Base-by-base conservation (phyloP, 2,888 invertebrate species). In the Zaprionus bogoriensis region DNA sequence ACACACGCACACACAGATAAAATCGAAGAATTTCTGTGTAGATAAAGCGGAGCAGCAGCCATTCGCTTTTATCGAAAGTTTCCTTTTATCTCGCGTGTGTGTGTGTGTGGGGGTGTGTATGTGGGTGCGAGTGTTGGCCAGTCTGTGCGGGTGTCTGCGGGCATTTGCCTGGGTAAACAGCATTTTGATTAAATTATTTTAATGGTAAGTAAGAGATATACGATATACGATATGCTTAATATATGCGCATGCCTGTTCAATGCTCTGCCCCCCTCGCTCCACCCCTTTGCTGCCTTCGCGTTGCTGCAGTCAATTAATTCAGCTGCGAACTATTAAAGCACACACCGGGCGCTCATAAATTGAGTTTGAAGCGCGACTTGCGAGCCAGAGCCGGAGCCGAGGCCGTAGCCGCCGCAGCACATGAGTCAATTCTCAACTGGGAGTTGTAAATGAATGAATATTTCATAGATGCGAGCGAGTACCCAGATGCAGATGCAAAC, bases 261-360 rank as follows among this genome's bases (percentile, higher is more conserved):
- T 42, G 17, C n/a, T 3, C 5, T 14, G 7, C 12, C 4, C 22
- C 2, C 23, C 17, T 22, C 5, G 3, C 4, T 5, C n/a, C 3
- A 6, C 7, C 9, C 14, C 5, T 3, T 20, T 28, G 5, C 17
- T 10, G 30, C 17, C 30, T 27, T 30, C 20, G 9, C 64, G 12
- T 62, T 53, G 80, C 74, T 83, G 77, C 67, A 86, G 72, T 74
- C 87, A 83, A 87, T 83, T 83, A 83, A 83, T 85, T 83, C 87
- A 82, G 69, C 78, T 87, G 82, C 72, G 82, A 78, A 82, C 85
- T 85, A 85, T 83, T 87, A 85, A 83, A 83, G 83, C 83, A 79
- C 87, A 82, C 82, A 85, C 82, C 71, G 79, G 83, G 76, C 87
- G 64, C 87, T 85, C 87, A 83, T 83, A 83, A 83, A 83, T 83